A percentile compares a stretch with the other conserved stretches of the same genome.
Evolutionary conservation across 2,113 vertebrate genomes (phyloP).

Genomic region (Hippocampus zosterae): DNA sequence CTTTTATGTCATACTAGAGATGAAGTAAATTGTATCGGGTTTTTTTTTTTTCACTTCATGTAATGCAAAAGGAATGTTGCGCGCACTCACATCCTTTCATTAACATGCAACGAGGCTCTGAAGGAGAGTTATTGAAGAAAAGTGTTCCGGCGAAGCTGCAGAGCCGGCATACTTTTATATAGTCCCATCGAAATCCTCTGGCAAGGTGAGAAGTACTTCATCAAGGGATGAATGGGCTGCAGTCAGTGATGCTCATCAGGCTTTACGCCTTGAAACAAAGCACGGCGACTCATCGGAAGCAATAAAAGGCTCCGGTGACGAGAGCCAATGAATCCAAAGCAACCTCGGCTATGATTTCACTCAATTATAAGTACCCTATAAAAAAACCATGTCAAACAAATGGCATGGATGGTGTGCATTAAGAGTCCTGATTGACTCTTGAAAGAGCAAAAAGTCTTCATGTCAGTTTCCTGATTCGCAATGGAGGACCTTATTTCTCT

Average conservation of each 20-base stretch:
- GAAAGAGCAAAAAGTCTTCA: too few relatives aligned
- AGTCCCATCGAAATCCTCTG: neutral
- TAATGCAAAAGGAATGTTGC: neutral
- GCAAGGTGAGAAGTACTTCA: slow-evolving; percentile 21
- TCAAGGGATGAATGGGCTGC: slow-evolving; percentile 15
- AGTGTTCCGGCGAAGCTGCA: neutral
- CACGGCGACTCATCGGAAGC: neutral
- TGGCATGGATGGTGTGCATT: neutral
- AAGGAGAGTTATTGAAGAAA: neutral
- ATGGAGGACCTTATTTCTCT: too few relatives aligned
- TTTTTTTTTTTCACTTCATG: neutral
- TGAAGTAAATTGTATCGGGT: neutral
- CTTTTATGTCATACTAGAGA: neutral
- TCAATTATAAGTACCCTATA: neutral
- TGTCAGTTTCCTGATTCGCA: too few relatives aligned
- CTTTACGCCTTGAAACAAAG: slow-evolving; percentile 7
- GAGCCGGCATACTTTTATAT: neutral
- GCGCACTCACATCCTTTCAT: neutral
- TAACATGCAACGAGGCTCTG: neutral
- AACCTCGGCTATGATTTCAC: slow-evolving; percentile 5
- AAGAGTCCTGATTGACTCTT: neutral
- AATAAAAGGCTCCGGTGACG: neutral
- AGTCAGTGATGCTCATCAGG: slow-evolving; percentile 7
- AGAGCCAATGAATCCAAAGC: neutral
- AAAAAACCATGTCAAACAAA: neutral